A percentile compares a stretch with the other conserved stretches of the same genome.
Evolutionary conservation across 2,888 invertebrate species (phyloP).

Genomic region (Yponomeuta plumbellus): DNA sequence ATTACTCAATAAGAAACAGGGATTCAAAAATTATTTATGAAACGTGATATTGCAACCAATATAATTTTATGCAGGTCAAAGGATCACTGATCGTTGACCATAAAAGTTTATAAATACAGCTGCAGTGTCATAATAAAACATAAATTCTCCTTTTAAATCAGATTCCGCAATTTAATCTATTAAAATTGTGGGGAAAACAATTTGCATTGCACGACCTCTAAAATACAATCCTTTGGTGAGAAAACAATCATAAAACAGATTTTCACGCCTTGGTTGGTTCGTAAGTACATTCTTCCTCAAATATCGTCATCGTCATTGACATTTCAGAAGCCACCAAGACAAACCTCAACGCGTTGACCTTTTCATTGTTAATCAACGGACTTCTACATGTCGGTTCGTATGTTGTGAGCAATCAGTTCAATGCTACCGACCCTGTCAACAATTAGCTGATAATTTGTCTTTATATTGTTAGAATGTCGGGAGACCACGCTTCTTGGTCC

Average conservation of each 20-base stretch:
- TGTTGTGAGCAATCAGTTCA: neutral
- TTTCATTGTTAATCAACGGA: constrained; percentile 2
- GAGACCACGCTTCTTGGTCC: neutral
- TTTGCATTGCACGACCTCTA: neutral
- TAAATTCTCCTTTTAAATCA: neutral
- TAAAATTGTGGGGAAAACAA: neutral
- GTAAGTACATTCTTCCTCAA: neutral
- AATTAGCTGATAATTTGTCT: neutral
- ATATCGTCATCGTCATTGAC: constrained; percentile 5
- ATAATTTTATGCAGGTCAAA: neutral
- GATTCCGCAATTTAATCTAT: neutral
- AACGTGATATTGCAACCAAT: neutral
- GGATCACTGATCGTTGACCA: neutral
- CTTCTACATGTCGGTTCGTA: neutral
- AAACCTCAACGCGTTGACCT: neutral
- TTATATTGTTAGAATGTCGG: neutral
- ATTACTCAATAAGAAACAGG: too few relatives aligned
- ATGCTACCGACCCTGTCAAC: constrained; percentile 4
- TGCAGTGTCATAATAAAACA: neutral
- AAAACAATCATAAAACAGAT: neutral
- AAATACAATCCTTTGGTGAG: neutral
- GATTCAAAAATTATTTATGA: too few relatives aligned
- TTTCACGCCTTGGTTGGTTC: neutral
- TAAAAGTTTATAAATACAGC: neutral
- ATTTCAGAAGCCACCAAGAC: neutral